phyloP scores from a whole-genome alignment of 2,797 vertebrate genomes.

The Pipistrellus pygmaeus region DNA sequence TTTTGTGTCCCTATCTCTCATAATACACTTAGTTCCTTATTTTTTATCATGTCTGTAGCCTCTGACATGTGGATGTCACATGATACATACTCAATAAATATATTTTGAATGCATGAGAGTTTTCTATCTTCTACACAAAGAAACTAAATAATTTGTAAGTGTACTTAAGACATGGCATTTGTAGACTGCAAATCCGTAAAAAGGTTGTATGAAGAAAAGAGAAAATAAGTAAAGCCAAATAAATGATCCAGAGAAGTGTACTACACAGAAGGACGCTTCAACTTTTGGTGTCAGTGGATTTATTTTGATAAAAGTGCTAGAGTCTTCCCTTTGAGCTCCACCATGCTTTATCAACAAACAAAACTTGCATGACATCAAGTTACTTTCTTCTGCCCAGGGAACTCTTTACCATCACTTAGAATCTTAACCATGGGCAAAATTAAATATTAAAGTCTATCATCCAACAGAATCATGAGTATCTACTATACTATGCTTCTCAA shows the following conservation, averaged over 20 bases:
- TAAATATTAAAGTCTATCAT: neutral
- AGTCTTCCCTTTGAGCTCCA: neutral
- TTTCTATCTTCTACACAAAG: neutral
- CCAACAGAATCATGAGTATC: neutral
- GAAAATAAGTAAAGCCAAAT: conserved; percentile 3
- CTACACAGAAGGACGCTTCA: neutral
- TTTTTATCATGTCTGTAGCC: neutral
- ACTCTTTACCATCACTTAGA: neutral
- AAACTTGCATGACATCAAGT: neutral
- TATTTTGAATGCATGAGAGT: neutral
- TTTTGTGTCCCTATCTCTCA: neutral
- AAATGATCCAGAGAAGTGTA: neutral
- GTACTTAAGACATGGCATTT: neutral
- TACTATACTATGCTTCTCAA: neutral
- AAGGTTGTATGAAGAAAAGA: neutral
- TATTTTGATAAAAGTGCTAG: conserved; percentile 48
- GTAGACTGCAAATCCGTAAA: neutral
- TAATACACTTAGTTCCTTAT: neutral
- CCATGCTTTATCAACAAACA: conserved; percentile 18
- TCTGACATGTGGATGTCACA: neutral
- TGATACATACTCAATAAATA: neutral
- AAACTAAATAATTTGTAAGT: neutral
- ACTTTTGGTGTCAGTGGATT: conserved; percentile 42
- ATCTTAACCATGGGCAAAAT: neutral
- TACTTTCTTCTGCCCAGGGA: conserved; percentile 47